phyloP scores from a whole-genome alignment of 2,888 invertebrate genomes.

The Alitta virens region DNA sequence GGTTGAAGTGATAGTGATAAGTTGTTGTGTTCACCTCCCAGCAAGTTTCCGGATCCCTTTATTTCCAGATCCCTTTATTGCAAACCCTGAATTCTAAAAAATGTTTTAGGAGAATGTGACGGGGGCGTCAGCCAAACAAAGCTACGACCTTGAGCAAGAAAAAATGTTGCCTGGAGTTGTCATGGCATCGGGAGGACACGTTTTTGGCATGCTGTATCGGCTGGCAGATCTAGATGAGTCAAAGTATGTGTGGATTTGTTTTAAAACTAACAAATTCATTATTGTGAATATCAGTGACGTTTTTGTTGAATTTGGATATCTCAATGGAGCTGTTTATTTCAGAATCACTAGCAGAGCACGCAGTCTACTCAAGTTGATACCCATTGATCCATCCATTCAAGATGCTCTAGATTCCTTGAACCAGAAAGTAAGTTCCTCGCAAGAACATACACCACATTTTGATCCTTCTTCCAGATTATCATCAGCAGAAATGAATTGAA shows the following conservation, averaged over 20 bases:
- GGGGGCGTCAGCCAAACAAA: constrained; percentile 11
- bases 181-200: constrained; percentile 58
- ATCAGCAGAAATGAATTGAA: too few relatives aligned
- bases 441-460: too few relatives aligned
- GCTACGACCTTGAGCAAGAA: constrained; percentile 40
- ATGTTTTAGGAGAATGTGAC: constrained; percentile 4
- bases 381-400: constrained; percentile 58
- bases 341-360: constrained; percentile 56
- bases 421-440: constrained; percentile 39
- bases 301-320: too few relatives aligned
- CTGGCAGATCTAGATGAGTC: constrained; percentile 58
- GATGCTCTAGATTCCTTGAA: constrained; percentile 57
- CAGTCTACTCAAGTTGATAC: constrained; percentile 58
- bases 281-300: too few relatives aligned
- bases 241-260: constrained; percentile 41
- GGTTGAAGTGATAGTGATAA: too few relatives aligned
- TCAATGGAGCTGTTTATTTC: constrained; percentile 3
- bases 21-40: neutral
- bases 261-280: too few relatives aligned
- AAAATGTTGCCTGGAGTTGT: constrained; percentile 60
- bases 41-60: neutral
- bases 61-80: neutral
- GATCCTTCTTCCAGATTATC: neutral
- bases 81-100: neutral
- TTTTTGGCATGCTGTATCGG: constrained; percentile 59